Percentiles rank a stretch among this genome's conserved stretches.
Evolutionary conservation across 2,888 invertebrate genomes (phyloP).

Genomic region (Nomada flava): DNA sequence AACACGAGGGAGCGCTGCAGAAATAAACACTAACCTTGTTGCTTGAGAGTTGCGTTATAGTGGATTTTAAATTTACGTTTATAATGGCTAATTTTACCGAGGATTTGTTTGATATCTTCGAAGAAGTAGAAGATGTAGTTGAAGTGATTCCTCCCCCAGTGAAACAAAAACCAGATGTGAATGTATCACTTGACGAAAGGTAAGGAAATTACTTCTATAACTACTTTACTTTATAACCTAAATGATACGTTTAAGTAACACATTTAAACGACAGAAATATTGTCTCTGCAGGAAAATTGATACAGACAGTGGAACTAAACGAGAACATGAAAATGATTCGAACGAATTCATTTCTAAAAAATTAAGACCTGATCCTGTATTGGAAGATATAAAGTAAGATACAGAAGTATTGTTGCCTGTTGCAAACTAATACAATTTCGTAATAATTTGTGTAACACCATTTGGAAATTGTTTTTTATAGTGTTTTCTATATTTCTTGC

Average conservation of each 20-base stretch:
- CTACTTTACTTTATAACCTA: conserved; percentile 38
- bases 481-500: background rate
- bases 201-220: conserved; percentile 42
- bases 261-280: conserved; percentile 17
- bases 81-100: conserved; percentile 81
- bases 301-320: conserved; percentile 62
- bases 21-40: background rate
- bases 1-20: too few relatives aligned
- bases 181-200: conserved; percentile 45
- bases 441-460: background rate
- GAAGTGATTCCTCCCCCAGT: conserved; percentile 64
- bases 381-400: conserved; percentile 81
- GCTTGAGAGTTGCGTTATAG: background rate
- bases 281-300: conserved; percentile 46
- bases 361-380: conserved; percentile 74
- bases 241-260: background rate
- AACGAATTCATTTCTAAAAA: conserved; percentile 69
- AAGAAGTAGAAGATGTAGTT: conserved; percentile 78
- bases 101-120: conserved; percentile 83
- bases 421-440: background rate
- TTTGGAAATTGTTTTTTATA: background rate
- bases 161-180: conserved; percentile 38
- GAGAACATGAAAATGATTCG: conserved; percentile 64
- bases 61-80: conserved; percentile 1
- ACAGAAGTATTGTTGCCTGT: background rate